Percentiles rank a stretch among this genome's conserved stretches.
Evolutionary conservation across 1,140 invertebrate species (phyloP).

Genomic region (Pteromalus puparum): DNA sequence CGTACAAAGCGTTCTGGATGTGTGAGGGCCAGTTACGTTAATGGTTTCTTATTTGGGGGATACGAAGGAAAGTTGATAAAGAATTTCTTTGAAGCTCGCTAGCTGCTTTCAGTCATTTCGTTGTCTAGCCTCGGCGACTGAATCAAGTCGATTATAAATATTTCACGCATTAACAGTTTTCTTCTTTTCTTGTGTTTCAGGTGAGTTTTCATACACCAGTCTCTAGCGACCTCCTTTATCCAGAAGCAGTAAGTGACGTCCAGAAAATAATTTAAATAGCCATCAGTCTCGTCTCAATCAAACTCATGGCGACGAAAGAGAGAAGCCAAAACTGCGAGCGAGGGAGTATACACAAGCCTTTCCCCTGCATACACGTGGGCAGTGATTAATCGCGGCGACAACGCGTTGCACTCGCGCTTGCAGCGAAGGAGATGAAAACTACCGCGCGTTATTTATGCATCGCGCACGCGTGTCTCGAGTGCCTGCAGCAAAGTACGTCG

Average conservation of each 20-base stretch:
- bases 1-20: no score
- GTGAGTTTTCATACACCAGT: not conserved
- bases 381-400: constrained; percentile 11
- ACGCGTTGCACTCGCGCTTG: not conserved
- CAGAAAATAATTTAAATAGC: no score
- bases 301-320: not conserved
- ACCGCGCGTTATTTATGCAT: no score
- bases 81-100: not conserved
- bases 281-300: not conserved
- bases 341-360: not conserved
- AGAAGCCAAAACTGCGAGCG: not conserved
- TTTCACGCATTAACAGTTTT: no score
- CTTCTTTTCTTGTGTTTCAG: not conserved
- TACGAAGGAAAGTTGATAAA: not conserved
- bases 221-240: not conserved
- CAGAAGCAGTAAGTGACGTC: not conserved
- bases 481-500: no score
- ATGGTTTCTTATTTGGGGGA: not conserved
- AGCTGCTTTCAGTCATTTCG: not conserved
- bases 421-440: no score
- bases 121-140: not conserved
- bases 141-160: not conserved
- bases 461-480: no score
- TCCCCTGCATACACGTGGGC: not conserved
- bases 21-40: not conserved